Conservation (phyloP, 2,888 invertebrate genomes). For the Invenusta paracnida region DNA sequence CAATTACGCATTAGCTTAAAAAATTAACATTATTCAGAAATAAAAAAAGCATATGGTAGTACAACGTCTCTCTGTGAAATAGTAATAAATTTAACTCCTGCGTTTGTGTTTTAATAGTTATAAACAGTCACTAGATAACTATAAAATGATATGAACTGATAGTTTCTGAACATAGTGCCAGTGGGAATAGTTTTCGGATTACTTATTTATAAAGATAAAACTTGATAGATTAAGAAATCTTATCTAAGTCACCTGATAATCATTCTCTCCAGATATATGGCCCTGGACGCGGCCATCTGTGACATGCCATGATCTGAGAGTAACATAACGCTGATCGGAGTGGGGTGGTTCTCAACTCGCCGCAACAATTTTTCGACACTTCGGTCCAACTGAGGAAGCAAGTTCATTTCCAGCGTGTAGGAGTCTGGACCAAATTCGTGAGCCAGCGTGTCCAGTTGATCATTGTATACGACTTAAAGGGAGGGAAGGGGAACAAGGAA, state of each 20-base stretch:
- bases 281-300: conserved; percentile 8
- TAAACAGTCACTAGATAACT: too few relatives aligned
- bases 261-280: conserved; percentile 18
- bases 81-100: too few relatives aligned
- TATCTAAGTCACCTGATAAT: conserved; percentile 21
- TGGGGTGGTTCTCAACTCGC: not conserved
- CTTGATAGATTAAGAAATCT: too few relatives aligned
- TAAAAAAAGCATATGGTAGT: too few relatives aligned
- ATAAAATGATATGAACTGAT: too few relatives aligned
- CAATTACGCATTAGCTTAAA: too few relatives aligned
- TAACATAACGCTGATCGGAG: conserved; percentile 9
- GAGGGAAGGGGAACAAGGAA: not conserved
- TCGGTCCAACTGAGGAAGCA: conserved; percentile 12
- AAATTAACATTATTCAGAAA: too few relatives aligned
- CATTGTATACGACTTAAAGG: conserved; percentile 35
- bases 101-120: too few relatives aligned
- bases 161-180: too few relatives aligned
- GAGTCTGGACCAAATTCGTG: conserved; percentile 34
- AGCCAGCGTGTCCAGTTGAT: conserved; percentile 24
- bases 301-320: conserved; percentile 40
- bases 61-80: too few relatives aligned
- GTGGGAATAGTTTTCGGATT: too few relatives aligned
- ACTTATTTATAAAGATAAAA: too few relatives aligned
- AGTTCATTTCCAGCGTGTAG: not conserved
- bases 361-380: not conserved